Base-by-base conservation (phyloP, 2,888 invertebrate genomes). In the Acanthococcus lagerstroemiae region DNA sequence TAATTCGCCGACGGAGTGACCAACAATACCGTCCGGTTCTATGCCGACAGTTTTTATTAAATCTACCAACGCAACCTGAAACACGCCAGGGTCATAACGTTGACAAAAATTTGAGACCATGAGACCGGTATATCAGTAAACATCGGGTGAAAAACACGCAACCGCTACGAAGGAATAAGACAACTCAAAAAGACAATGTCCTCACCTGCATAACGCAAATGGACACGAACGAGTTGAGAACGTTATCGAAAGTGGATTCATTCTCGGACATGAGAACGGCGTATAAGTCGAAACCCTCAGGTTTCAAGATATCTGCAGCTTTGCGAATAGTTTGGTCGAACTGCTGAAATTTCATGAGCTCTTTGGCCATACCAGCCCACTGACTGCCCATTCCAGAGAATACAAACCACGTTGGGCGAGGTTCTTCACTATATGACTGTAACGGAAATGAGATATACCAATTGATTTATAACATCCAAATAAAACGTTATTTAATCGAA, bases 341-440 rank as follows among this genome's bases (percentile, higher is more conserved):
- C 1, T 80, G 78, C 63, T 92, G 90, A 69, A 97, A 79, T 69
- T 81, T 78, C 84, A 96, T 86, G 71, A 99, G 81, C 67, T 87
- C 83, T 74, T 85, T 85, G 15, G 87, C 95, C 96, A 97, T 97
- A 72, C 92, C 93, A 55, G 89, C 82, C 96, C 96, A 97, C 78
- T 97, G 97, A 48, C 91, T 88, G 15, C 97, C 97, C 97, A 99
- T 97, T 68, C 99, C 99, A 54, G 95, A 88, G 79, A 94, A 97
- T 69, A 97, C 83, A 77, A 84, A 97, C 92, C 95, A 97, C 65
- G 96, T 78, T 1, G 95, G 93, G 15, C 90, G 83, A 26, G 22
- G 5, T 21, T 63, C 61, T 27, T 60, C 60, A 22, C 19, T 61
- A 12, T 27, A 17, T 12, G 9, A 44, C 52, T 50, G 44, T 9